Base-by-base conservation (phyloP, 64 coral and sea anemone species). In the Exaiptasia diaphana region DNA sequence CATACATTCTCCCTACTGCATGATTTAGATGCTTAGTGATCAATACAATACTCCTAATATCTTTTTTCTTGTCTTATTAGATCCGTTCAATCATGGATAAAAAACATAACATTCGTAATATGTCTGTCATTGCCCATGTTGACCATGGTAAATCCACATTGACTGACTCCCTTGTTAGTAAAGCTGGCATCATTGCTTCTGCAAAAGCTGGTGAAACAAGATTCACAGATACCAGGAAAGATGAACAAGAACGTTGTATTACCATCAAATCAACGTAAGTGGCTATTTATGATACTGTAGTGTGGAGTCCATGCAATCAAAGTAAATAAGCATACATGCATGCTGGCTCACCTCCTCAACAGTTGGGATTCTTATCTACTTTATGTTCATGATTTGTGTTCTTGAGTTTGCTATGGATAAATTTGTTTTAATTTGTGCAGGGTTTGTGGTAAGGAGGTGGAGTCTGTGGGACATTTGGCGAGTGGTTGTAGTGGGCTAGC, bases 231-330 rank as follows among this genome's bases (percentile, higher is more conserved):
- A 97, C 93, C 35, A 70, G 93, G 37, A 97, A 97, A 57, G 93
- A 97, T 49, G 93, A 97, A 42, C 93, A 97, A 31, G 93, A 97
- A 48, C 78, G 93, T 26, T 97, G 93, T 27, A 97, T 97, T 37
- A 97, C 93, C 29, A 97, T 97, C 14, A 97, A 97, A 33, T 97
- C 93, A 82, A 97, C 93, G 93, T 97, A 83, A 73, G 93, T 89
- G 18, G 60, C 12, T 12, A 7, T 37, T 2, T 2, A 28, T 50
- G 4, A 2, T 20, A 14, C 22, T 7, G 14, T n/a, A 25, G 28
- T 26, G 9, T 39, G 1, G 25, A 21, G 26, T 75, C 21, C 31
- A 17, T 49, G 9, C 39, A 52, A 24, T 26, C 1, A 5, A 44
- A 75, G 23, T 22, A 27, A 28, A 38, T n/a, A n/a, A n/a, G n/a